These are phyloP conservation scores for Malthinus seriepunctatus DNA, from an alignment of 2,888 invertebrate genomes.

Conservation along the genomic window DNA sequence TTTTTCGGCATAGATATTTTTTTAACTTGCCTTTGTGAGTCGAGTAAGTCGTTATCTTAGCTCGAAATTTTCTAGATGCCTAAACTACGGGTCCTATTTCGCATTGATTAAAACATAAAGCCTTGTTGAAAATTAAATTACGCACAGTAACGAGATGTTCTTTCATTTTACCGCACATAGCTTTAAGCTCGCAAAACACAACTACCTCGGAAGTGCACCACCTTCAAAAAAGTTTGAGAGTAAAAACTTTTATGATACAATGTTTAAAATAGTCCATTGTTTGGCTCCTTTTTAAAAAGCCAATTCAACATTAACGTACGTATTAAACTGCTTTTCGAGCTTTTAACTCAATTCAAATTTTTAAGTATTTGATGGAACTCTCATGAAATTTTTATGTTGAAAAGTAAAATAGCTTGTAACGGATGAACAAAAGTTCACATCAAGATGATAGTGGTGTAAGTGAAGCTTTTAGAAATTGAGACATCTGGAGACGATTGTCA, in stretches of 20 bases:
- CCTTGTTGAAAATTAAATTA: constrained; percentile 46
- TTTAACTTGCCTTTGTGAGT: constrained; percentile 3
- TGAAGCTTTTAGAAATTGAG: constrained; percentile 17
- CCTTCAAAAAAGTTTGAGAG: constrained; percentile 4
- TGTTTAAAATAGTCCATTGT: too few relatives aligned
- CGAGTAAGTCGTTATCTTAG: constrained; percentile 8
- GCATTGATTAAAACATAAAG: constrained; percentile 46
- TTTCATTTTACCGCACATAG: constrained; percentile 23
- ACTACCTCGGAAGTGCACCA: too few relatives aligned
- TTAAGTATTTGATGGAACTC: neutral
- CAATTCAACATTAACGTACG: too few relatives aligned
- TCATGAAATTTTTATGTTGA: constrained; percentile 22
- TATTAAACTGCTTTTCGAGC: too few relatives aligned
- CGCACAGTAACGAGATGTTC: constrained; percentile 40
- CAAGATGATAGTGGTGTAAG: constrained; percentile 14
- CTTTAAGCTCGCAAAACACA: constrained; percentile 10
- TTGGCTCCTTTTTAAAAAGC: too few relatives aligned
- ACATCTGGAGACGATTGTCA: constrained; percentile 18
- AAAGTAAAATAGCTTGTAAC: constrained; percentile 23
- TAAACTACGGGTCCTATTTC: constrained; percentile 37
- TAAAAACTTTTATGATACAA: constrained; percentile 4
- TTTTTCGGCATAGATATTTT: constrained; percentile 1
- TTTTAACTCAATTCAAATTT: too few relatives aligned
- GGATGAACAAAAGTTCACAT: constrained; percentile 16
- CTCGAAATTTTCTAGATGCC: constrained; percentile 28